Conservation (phyloP, 2,888 invertebrate genomes). For the Candidula unifasciata region DNA sequence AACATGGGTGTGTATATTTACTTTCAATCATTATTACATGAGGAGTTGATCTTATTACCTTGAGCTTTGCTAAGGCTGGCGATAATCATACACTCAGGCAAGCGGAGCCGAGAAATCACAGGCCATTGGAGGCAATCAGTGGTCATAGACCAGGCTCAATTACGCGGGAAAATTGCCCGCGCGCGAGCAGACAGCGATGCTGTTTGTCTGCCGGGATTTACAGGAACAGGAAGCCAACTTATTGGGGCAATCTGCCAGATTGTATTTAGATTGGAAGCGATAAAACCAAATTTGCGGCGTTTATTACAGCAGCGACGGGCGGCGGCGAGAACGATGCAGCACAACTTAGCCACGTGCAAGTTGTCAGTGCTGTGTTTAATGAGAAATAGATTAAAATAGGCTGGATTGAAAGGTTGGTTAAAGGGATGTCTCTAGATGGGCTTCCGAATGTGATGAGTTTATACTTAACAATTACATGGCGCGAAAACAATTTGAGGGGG, state of each 20-base stretch:
- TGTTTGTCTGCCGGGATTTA: conserved; percentile 4
- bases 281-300: background rate
- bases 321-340: background rate
- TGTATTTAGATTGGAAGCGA: conserved; percentile 9
- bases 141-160: background rate
- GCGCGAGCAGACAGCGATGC: conserved; percentile 7
- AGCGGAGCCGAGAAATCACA: no score
- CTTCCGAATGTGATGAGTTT: no score
- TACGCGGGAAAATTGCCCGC: background rate
- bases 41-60: no score
- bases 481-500: no score
- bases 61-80: no score
- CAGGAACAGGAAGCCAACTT: background rate
- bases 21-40: no score
- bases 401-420: background rate
- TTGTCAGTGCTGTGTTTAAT: background rate
- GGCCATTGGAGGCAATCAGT: background rate
- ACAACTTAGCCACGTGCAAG: background rate
- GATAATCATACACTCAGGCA: no score
- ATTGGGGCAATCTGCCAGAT: conserved; percentile 1
- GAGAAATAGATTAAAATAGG: conserved; percentile 4
- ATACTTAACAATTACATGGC: no score
- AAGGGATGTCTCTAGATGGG: no score
- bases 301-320: background rate
- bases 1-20: no score